These are phyloP conservation scores for Agonopterix heracliana DNA, from an alignment of 2,888 invertebrate genomes.

Conservation along the genomic window DNA sequence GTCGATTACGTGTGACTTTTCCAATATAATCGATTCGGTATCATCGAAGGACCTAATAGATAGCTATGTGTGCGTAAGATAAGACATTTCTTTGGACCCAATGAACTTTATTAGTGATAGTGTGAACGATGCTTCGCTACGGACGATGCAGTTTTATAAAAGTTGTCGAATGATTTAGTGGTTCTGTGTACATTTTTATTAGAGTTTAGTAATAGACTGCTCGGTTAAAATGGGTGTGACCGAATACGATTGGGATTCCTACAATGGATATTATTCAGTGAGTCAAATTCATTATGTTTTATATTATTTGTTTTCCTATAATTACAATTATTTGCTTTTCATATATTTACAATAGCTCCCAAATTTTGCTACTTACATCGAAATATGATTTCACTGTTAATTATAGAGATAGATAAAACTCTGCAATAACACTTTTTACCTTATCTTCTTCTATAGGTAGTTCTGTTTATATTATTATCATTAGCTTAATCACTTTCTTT, in stretches of 20 bases:
- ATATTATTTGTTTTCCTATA: no score
- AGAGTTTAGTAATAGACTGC: constrained; percentile 16
- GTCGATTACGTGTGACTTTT: constrained; percentile 45
- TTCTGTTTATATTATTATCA: no score
- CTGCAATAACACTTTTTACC: no score
- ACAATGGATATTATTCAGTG: constrained; percentile 66
- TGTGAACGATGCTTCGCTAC: constrained; percentile 11
- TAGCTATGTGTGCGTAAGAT: constrained; percentile 66
- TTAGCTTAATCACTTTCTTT: no score
- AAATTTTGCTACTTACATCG: no score
- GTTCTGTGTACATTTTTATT: constrained; percentile 29
- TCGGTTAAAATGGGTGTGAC: constrained; percentile 62
- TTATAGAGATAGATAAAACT: no score
- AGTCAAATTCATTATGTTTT: constrained; percentile 31
- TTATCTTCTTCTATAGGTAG: no score
- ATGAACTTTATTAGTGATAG: constrained; percentile 30
- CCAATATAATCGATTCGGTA: constrained; percentile 33
- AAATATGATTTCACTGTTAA: no score
- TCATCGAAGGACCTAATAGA: constrained; percentile 47
- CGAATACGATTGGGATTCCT: constrained; percentile 68
- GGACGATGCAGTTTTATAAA: constrained; percentile 22
- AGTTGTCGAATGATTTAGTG: constrained; percentile 41
- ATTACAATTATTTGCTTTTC: no score
- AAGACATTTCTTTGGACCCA: constrained; percentile 33
- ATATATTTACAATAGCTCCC: no score